Evolutionary conservation across 2,113 vertebrate genomes (phyloP).

Genomic region (Sarotherodon lohbergeri): DNA sequence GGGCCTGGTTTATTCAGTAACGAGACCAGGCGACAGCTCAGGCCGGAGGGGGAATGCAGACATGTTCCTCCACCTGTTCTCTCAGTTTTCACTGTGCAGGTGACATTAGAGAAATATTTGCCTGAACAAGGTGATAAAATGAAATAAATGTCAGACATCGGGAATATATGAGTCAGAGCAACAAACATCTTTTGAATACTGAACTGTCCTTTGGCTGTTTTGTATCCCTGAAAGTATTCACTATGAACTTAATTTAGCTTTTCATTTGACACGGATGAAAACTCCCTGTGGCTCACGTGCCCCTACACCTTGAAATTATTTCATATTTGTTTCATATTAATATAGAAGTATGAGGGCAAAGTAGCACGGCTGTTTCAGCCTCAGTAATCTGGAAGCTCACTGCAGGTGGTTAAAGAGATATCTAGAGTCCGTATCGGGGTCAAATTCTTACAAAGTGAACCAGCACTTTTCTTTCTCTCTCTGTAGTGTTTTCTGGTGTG

Average conservation of each 20-base stretch:
- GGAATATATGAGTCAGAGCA: background rate
- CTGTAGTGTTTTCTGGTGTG: constrained; percentile 31
- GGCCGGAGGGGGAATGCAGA: background rate
- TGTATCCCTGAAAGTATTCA: background rate
- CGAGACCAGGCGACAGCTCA: background rate
- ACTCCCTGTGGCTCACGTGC: background rate
- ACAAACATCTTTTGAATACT: background rate
- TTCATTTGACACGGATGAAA: background rate
- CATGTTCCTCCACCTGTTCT: background rate
- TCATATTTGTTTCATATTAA: background rate
- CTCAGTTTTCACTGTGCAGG: background rate
- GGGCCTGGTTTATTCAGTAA: background rate
- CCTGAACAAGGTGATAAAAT: background rate
- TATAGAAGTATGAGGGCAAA: background rate
- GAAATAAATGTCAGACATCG: background rate
- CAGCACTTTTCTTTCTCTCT: constrained; percentile 83
- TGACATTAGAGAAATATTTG: background rate
- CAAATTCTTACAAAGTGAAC: constrained; percentile 83
- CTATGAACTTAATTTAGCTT: background rate
- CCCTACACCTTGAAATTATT: background rate
- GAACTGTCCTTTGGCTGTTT: background rate
- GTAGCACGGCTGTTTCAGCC: background rate
- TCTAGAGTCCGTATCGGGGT: background rate
- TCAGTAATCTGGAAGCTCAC: background rate
- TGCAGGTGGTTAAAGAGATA: background rate